phyloP scores from a whole-genome alignment of 2,888 invertebrate genomes.

The Ecdyonurus torrentis region DNA sequence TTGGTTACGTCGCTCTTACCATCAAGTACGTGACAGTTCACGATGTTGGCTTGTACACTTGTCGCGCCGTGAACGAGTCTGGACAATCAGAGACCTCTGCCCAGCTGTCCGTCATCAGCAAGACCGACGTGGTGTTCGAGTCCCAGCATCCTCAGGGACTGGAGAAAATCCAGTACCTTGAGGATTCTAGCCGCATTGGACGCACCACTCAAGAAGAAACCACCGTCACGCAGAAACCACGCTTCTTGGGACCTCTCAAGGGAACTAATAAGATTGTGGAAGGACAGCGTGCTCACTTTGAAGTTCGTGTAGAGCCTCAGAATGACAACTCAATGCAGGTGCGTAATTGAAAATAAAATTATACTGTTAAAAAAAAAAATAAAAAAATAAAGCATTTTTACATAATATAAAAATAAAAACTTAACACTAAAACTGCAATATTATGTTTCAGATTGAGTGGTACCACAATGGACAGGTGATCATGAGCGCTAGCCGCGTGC shows the following conservation, averaged over 20 bases:
- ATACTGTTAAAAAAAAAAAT: neutral
- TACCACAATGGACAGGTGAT: conserved; percentile 89
- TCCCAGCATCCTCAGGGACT: conserved; percentile 84
- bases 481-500: conserved; percentile 76
- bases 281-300: conserved; percentile 87
- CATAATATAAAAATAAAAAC: conserved; percentile 18
- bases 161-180: conserved; percentile 78
- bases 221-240: conserved; percentile 59
- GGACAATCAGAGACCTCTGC: conserved; percentile 75
- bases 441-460: conserved; percentile 60
- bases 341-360: neutral
- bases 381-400: neutral
- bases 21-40: conserved; percentile 79
- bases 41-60: conserved; percentile 80
- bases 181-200: conserved; percentile 58
- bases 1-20: conserved; percentile 86
- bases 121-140: conserved; percentile 64
- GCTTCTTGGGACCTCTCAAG: conserved; percentile 75
- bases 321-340: conserved; percentile 74
- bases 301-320: conserved; percentile 87
- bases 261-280: conserved; percentile 88
- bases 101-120: conserved; percentile 66
- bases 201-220: conserved; percentile 52
- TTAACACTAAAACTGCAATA: conserved; percentile 15
- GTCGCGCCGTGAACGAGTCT: conserved; percentile 69